A percentile compares a stretch with the other conserved stretches of the same genome.
These are phyloP conservation scores for Strigops habroptila DNA, from an alignment of 2,113 vertebrate genomes.

Conservation along the genomic window DNA sequence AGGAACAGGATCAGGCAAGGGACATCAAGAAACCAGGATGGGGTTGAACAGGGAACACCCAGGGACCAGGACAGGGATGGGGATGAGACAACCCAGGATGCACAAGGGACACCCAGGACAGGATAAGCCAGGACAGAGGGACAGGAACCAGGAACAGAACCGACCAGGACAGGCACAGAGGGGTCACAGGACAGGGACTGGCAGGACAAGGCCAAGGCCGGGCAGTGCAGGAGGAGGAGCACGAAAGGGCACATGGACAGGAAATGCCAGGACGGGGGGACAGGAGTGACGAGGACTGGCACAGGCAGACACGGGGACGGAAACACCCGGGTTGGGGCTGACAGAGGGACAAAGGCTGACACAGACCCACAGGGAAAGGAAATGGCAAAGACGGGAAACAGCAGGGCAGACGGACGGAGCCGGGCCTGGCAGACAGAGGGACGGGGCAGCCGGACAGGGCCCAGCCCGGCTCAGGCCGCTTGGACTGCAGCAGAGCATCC, in stretches of 20 bases:
- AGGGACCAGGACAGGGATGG: neutral
- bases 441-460: neutral
- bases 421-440: neutral
- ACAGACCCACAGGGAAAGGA: neutral
- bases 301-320: neutral
- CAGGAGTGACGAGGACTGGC: neutral
- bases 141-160: neutral
- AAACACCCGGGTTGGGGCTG: neutral
- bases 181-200: fast-evolving
- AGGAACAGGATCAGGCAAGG: neutral
- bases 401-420: neutral
- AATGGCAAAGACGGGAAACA: neutral
- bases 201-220: neutral
- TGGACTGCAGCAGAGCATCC: neutral
- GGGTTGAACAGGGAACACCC: fast-evolving
- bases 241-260: neutral
- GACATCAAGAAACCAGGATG: fast-evolving
- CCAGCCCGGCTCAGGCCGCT: fast-evolving
- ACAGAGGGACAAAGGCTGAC: neutral
- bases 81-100: neutral
- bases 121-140: neutral
- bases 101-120: neutral
- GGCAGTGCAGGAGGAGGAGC: neutral
- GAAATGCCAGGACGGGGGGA: neutral
- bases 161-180: fast-evolving